A percentile compares a stretch with the other conserved stretches of the same genome.
Conservation (phyloP, 2,113 vertebrate genomes). For the Willisornis vidua region DNA sequence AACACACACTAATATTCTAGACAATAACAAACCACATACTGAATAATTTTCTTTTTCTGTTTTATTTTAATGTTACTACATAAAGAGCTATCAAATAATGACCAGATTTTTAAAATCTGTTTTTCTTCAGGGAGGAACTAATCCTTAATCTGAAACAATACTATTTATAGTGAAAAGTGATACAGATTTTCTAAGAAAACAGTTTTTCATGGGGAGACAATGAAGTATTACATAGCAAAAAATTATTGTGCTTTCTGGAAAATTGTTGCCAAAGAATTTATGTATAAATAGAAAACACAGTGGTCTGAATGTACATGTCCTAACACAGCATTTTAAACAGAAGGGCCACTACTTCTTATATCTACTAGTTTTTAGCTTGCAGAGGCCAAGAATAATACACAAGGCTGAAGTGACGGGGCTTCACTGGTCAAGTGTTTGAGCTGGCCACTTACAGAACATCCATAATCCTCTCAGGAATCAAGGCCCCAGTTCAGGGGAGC, state of each 20-base stretch:
- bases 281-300: conserved; percentile 30
- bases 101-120: conserved; percentile 22
- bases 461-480: neutral
- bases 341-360: neutral
- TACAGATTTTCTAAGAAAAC: conserved; percentile 41
- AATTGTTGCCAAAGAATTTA: conserved; percentile 64
- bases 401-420: conserved; percentile 26
- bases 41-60: conserved; percentile 56
- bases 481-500: neutral
- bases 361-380: neutral
- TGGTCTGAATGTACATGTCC: conserved; percentile 54
- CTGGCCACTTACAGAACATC: neutral
- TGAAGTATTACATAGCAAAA: conserved; percentile 37
- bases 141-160: conserved; percentile 49
- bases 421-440: conserved; percentile 22
- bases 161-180: conserved; percentile 47
- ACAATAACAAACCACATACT: conserved; percentile 47
- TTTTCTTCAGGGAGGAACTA: conserved; percentile 68
- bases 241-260: conserved; percentile 29
- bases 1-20: conserved; percentile 46
- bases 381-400: neutral
- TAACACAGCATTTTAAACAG: conserved; percentile 50
- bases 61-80: conserved; percentile 39
- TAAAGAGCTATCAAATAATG: conserved; percentile 56
- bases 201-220: conserved; percentile 38